Evolutionary conservation across 2,888 invertebrate genomes (phyloP).

Genomic region (Quadriops clusia): DNA sequence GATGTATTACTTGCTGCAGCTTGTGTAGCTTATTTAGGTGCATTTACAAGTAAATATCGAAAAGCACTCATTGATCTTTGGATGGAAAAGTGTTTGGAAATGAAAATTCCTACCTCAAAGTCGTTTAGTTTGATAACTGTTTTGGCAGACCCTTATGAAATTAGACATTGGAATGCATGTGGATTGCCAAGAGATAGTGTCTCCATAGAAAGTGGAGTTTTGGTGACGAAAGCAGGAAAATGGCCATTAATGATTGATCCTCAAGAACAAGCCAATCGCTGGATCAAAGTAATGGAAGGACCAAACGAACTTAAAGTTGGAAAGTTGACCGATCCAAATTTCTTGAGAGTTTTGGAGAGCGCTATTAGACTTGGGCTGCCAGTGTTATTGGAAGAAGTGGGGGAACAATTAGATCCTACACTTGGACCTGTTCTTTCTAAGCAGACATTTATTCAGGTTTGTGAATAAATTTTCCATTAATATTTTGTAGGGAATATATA

Average conservation of each 20-base stretch:
- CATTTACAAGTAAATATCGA: slow-evolving; percentile 67
- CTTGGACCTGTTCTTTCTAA: slow-evolving; percentile 71
- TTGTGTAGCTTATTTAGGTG: slow-evolving; percentile 83
- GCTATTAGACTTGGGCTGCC: slow-evolving; percentile 76
- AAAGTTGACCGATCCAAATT: slow-evolving; percentile 65
- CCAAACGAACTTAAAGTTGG: slow-evolving; percentile 61
- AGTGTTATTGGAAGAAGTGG: slow-evolving; percentile 77
- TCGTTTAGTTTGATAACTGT: slow-evolving; percentile 53
- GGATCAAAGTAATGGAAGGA: slow-evolving; percentile 82
- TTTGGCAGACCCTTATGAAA: slow-evolving; percentile 74
- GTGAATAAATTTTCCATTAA: too few relatives aligned
- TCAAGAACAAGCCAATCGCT: slow-evolving; percentile 88
- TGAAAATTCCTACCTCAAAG: slow-evolving; percentile 58
- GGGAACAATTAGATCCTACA: slow-evolving; percentile 78
- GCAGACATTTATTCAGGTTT: slow-evolving; percentile 63
- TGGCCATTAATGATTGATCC: slow-evolving; percentile 94
- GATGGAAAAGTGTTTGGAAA: slow-evolving; percentile 51
- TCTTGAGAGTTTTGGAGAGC: slow-evolving; percentile 68
- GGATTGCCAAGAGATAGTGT: slow-evolving; percentile 79
- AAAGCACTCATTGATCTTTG: slow-evolving; percentile 55
- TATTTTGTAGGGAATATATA: too few relatives aligned
- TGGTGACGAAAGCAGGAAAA: slow-evolving; percentile 68
- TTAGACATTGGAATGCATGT: slow-evolving; percentile 80
- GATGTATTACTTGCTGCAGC: slow-evolving; percentile 81
- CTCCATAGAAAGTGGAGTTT: slow-evolving; percentile 85